A percentile compares a stretch with the other conserved stretches of the same genome.
Evolutionary conservation across 35 echinoderm and acorn worm species (phyloP).

Genomic region (Holothuria glaberrima): DNA sequence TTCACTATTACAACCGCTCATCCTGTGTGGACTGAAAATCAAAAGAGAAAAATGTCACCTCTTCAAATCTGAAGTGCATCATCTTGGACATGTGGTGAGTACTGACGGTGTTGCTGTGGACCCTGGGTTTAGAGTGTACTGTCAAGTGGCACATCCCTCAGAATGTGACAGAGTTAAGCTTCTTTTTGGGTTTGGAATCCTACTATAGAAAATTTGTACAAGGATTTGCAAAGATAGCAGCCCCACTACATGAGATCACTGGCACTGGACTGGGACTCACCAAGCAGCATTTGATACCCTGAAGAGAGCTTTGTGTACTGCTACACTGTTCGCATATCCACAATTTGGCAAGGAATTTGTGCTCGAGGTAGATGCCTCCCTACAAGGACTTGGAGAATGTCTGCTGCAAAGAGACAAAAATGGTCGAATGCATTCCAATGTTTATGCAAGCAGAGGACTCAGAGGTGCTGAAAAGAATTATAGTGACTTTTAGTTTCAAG

Average conservation of each 20-base stretch:
- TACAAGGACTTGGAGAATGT: conserved; percentile 63
- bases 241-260: conserved; percentile 40
- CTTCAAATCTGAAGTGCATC: conserved; percentile 29
- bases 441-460: conserved; percentile 42
- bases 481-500: conserved; percentile 57
- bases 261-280: not conserved
- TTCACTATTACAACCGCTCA: conserved; percentile 21
- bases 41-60: conserved; percentile 70
- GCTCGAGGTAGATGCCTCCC: conserved; percentile 54
- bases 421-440: conserved; percentile 42
- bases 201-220: conserved; percentile 62
- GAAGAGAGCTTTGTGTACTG: conserved; percentile 9
- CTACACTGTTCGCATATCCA: conserved; percentile 47
- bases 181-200: conserved; percentile 55
- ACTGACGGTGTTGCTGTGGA: conserved; percentile 28
- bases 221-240: conserved; percentile 48
- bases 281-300: conserved; percentile 48
- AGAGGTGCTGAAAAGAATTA: conserved; percentile 55
- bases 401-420: conserved; percentile 46
- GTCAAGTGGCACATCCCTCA: conserved; percentile 48
- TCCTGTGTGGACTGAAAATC: conserved; percentile 51
- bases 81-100: conserved; percentile 66
- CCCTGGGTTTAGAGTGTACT: conserved; percentile 37
- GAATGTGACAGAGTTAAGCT: not conserved
- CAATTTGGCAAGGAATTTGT: conserved; percentile 53